Percentiles rank a stretch among this genome's conserved stretches.
These are phyloP conservation scores for Baccha elongata DNA, from an alignment of 2,888 invertebrate species.

Conservation along the genomic window DNA sequence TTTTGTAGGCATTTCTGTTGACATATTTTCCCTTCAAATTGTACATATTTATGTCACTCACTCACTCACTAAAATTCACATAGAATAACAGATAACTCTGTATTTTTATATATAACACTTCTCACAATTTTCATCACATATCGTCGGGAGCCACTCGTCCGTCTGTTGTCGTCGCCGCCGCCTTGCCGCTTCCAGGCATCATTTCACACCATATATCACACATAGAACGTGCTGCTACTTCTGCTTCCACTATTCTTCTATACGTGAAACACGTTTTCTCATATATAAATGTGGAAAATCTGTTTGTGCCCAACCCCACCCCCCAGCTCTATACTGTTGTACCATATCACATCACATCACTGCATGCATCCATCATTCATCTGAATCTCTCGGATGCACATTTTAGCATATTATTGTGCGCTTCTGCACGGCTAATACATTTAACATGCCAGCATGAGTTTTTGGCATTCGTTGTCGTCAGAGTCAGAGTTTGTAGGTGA, in stretches of 20 bases:
- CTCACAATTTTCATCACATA: conserved; percentile 55
- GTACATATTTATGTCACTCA: neutral
- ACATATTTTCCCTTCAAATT: conserved; percentile 58
- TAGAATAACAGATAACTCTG: conserved; percentile 25
- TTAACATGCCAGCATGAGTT: conserved; percentile 42
- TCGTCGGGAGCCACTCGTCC: conserved; percentile 8
- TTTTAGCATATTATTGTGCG: conserved; percentile 69
- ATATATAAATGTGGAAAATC: conserved; percentile 65
- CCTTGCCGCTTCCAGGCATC: conserved; percentile 45
- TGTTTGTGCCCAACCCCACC: conserved; percentile 26
- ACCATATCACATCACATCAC: conserved; percentile 17
- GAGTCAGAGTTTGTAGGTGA: conserved; percentile 15
- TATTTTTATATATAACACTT: conserved; percentile 62
- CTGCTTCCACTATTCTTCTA: neutral
- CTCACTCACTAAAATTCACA: conserved; percentile 37
- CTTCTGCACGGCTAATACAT: conserved; percentile 67
- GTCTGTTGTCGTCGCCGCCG: conserved; percentile 2
- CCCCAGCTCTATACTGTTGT: conserved; percentile 5
- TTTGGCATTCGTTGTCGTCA: conserved; percentile 25
- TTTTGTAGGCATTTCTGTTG: conserved; percentile 65
- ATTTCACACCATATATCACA: conserved; percentile 68
- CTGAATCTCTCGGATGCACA: conserved; percentile 64
- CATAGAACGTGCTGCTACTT: conserved; percentile 58
- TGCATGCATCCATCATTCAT: conserved; percentile 57
- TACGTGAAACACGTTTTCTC: conserved; percentile 56